A percentile compares a stretch with the other conserved stretches of the same genome.
Conservation (phyloP, 2,888 invertebrate genomes). For the Panzeria rudis region DNA sequence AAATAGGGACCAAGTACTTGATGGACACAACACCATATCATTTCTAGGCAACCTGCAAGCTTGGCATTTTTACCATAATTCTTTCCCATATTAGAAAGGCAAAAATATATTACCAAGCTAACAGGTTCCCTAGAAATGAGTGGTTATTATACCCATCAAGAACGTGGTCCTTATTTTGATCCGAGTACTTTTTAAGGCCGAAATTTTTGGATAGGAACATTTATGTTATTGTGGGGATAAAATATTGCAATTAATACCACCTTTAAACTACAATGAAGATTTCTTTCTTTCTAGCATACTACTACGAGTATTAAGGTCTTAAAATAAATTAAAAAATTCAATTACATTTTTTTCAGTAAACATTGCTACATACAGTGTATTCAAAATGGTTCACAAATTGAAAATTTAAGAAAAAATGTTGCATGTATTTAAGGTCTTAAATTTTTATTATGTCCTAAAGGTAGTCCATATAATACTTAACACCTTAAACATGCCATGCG, state of each 20-base stretch:
- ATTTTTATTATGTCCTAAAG: slow-evolving; percentile 46
- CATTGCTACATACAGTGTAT: slow-evolving; percentile 29
- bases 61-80: too few species aligned
- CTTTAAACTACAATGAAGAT: slow-evolving; percentile 19
- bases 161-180: too few species aligned
- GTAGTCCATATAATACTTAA: slow-evolving; percentile 63
- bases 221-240: too few species aligned
- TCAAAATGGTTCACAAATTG: slow-evolving; percentile 19
- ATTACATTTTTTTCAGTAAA: slow-evolving; percentile 22
- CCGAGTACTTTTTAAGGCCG: too few species aligned
- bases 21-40: too few species aligned
- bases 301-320: slow-evolving; percentile 4
- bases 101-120: too few species aligned
- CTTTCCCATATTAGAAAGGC: too few species aligned
- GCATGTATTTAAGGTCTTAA: slow-evolving; percentile 29
- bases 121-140: too few species aligned
- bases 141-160: too few species aligned
- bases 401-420: slow-evolving; percentile 1
- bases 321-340: slow-evolving; percentile 30
- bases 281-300: slow-evolving; percentile 25
- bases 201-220: too few species aligned
- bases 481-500: slow-evolving; percentile 68
- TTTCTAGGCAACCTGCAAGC: too few species aligned
- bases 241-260: neutral
- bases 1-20: too few species aligned